Base-by-base conservation (phyloP, 64 coral and sea anemone species). In the Montipora sp. region DNA sequence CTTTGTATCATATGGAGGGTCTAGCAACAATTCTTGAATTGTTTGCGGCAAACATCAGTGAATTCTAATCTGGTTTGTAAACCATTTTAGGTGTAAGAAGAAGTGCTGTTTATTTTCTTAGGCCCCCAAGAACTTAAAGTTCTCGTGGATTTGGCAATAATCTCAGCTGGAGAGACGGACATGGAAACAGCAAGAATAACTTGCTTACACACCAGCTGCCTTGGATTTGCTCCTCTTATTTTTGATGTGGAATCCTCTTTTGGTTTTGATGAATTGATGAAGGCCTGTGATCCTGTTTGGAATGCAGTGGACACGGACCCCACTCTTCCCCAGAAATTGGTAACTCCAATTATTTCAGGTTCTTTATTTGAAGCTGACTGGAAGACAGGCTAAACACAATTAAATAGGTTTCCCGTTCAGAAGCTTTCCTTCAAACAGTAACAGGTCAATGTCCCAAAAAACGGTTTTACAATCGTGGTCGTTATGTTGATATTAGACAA, bases 81-180 rank as follows among this genome's bases (percentile, higher is more conserved):
- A 3, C 4, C 3, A 7, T 61, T 10, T 50, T 8, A 44, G 7
- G 51, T 13, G 10, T 16, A 5, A 45, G 10, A 75, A 60, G 3
- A 84, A 36, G 36, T 36, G 36, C 1, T 15, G 1, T 3, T 73
- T 79, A 53, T 22, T n/a, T 80, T 75, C 65, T 43, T 55, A 96
- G 95, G 80, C 13, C 88, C 95, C 8, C 81, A 87, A 75, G 95
- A 90, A 73, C 84, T 96, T 4, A 96, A 90, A 50, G 89, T 90
- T 14, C 91, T 96, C 24, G 95, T 96, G 2, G 95, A 96, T 83
- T 84, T 96, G 80, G 95, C 95, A 47, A 93, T 96, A 60, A 96
- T 96, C 70, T 93, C 95, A 78, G 95, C 87, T 80, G 94, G 83
- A 68, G 94, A 95, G 75, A 88, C 51, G 60, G 94, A 92, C 55